phyloP scores from a whole-genome alignment of 1,140 invertebrate species.

The Caenorhabditis remanei region DNA sequence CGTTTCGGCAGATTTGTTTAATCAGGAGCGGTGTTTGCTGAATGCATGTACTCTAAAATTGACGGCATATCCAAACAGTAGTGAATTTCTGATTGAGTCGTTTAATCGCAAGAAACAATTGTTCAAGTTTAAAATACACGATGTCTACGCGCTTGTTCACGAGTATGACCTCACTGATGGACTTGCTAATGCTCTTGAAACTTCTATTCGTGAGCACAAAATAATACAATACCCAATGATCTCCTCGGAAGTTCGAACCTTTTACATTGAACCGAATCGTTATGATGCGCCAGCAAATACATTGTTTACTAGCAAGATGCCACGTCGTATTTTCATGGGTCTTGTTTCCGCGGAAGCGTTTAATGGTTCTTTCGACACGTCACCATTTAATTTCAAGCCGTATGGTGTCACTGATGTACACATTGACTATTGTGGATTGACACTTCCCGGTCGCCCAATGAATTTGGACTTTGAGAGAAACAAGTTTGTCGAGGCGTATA shows the following conservation, averaged over 20 bases:
- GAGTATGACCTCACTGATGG: constrained; percentile 2
- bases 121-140: neutral
- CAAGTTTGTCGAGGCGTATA: neutral
- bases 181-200: neutral
- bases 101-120: neutral
- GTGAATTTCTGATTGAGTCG: neutral
- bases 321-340: neutral
- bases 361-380: neutral
- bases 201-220: neutral
- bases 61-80: neutral
- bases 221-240: neutral
- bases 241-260: neutral
- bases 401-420: neutral
- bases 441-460: neutral
- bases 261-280: neutral
- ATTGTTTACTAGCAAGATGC: too few relatives aligned
- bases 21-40: too few relatives aligned
- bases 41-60: neutral
- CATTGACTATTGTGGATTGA: constrained; percentile 7
- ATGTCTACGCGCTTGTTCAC: neutral
- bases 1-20: too few relatives aligned
- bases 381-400: neutral
- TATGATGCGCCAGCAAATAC: neutral
- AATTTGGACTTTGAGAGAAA: neutral
- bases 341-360: neutral